These are phyloP conservation scores for Onychostoma macrolepis DNA, from an alignment of 2,113 vertebrate species.

Conservation along the genomic window DNA sequence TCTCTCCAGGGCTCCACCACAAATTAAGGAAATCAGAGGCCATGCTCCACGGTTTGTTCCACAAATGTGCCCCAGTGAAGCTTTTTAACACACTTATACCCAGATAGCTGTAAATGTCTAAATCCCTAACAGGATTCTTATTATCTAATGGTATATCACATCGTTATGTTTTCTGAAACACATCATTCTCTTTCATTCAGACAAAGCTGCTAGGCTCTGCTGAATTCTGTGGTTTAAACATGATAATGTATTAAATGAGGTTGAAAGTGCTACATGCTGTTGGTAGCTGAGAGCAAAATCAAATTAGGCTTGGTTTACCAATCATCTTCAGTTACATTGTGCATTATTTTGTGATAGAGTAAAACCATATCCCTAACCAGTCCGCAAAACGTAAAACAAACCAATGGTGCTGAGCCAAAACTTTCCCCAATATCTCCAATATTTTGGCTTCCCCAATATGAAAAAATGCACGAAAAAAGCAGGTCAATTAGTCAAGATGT, in stretches of 20 bases:
- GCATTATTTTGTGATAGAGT: not conserved
- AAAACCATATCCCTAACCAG: not conserved
- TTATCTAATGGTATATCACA: not conserved
- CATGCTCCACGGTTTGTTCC: conserved; percentile 15
- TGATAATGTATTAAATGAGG: conserved; percentile 15
- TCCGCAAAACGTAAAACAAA: not conserved
- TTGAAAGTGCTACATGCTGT: not conserved
- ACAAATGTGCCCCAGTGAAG: conserved; percentile 35
- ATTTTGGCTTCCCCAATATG: not conserved
- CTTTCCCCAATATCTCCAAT: not conserved
- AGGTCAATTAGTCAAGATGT: not conserved
- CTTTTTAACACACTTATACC: conserved; percentile 19
- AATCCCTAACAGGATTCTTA: not conserved
- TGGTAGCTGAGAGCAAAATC: not conserved
- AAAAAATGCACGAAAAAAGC: not conserved
- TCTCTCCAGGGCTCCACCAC: conserved; percentile 30
- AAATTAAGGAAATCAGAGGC: conserved; percentile 38
- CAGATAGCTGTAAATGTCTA: not conserved
- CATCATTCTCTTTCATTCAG: not conserved
- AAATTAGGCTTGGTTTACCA: not conserved
- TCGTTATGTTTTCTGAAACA: not conserved
- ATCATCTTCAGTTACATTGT: not conserved
- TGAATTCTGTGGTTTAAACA: not conserved
- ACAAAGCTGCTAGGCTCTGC: not conserved
- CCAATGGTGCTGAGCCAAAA: not conserved